Base-by-base conservation (phyloP, 1,140 invertebrate species). In the Heliconius hermathena region DNA sequence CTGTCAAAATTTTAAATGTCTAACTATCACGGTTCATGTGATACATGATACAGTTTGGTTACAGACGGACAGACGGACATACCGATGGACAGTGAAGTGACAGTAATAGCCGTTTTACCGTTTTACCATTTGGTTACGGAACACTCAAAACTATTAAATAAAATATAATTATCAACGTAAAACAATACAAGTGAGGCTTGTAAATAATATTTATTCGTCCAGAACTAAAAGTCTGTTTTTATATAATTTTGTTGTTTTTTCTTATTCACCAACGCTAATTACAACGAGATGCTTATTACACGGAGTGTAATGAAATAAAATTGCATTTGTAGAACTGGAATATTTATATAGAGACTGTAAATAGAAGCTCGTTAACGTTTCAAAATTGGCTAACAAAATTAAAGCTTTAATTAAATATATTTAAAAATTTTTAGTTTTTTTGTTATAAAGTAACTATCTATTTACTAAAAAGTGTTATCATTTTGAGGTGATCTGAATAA, bases 271-370 rank as follows among this genome's bases (percentile, higher is more conserved):
- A 5, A 13, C 26, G n/a, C 60, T 66, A 66, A 66, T 66, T 66
- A 66, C 60, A 66, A 66, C 60, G 13, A 29, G 60, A 66, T n/a
- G 60, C 8, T 66, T 66, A 66, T n/a, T 66, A 29, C 26, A 66
- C 13, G 13, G 20, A 60, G 60, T 66, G 60, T 66, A 66, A 66
- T 29, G 60, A 66, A 29, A 66, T 66, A 66, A 66, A 66, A 66
- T 11, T 29, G 11, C 60, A 16, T 9, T 29, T 29, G 26, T 29
- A 66, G n/a, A 26, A 26, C 60, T 66, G 22, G n/a, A 22, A 60
- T 3, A 22, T 22, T 22, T 60, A 22, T 60, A 60, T 60, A 60
- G 8, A 13, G n/a, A 66, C 4, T 29, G 60, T 66, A 66, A 26
- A 66, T 66, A 66, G 16, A 66, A 29, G 13, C 60, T 29, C 60